Base-by-base conservation (phyloP, 2,113 vertebrate species). In the Petrocephalus zakoni region DNA sequence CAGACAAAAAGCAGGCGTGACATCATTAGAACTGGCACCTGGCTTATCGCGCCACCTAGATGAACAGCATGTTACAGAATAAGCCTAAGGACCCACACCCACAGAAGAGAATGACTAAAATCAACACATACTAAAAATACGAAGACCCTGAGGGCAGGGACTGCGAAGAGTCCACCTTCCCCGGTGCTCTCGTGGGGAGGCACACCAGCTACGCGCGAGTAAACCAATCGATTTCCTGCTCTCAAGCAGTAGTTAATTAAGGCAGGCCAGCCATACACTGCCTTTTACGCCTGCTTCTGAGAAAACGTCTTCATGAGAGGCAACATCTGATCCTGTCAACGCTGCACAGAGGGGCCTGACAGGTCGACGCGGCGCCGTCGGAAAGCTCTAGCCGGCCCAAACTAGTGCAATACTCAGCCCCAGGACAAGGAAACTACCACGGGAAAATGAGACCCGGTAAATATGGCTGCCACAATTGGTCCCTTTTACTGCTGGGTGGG, bases 211-310 rank as follows among this genome's bases (percentile, higher is more conserved):
- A 86, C 90, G 87, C 83, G 52, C 11, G 29, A 87, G 87, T 90
- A 88, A 68, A 88, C 90, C 87, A 88, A 91, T 90, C 1, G 88
- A 91, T 92, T 90, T 90, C 87, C 88, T 81, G 90, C 88, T 88
- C 85, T 52, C 75, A 89, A 37, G 81, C 46, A 37, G 78, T 22
- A 83, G 49, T 89, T 87, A 92, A 91, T 81, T 87, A 88, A 83
- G 85, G 58, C 25, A 46, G 47, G 85, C 61, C 29, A 46, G 25
- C 47, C 2, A 34, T 25, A 49, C 87, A 34, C 34, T 9, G 64
- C n/a, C 22, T 34, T 58, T 9, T 75, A 75, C 37, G 72, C 5
- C 72, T 42, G 29, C 17, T 42, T 75, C 72, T 13, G 29, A 5
- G 17, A 2, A 42, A 78, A 19, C 72, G 17, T 78, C 34, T 78